Evolutionary conservation across 2,888 invertebrate genomes (phyloP).

Genomic region (Tuberolachnus salignus): DNA sequence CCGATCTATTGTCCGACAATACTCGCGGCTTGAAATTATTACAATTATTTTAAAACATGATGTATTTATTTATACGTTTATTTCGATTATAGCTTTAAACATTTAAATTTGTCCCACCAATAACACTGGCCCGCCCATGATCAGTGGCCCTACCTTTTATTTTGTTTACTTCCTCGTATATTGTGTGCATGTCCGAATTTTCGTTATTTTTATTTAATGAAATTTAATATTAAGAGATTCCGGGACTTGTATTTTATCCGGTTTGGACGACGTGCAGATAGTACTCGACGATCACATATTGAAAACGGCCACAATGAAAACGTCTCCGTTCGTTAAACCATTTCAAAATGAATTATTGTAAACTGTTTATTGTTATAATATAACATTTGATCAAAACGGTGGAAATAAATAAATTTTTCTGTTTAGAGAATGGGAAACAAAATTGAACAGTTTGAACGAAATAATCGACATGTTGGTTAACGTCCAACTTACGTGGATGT

Average conservation of each 20-base stretch:
- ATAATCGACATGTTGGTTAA: conserved; percentile 94
- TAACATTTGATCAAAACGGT: too few species aligned
- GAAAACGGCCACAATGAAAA: conserved; percentile 97
- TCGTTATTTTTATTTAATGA: conserved; percentile 58
- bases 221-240: conserved; percentile 72
- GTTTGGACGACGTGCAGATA: conserved; percentile 92
- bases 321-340: conserved; percentile 94
- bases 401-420: too few species aligned
- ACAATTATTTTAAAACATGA: too few species aligned
- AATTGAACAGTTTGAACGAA: conserved; percentile 83
- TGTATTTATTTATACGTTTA: too few species aligned
- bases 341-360: conserved; percentile 84
- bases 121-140: too few species aligned
- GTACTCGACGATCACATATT: conserved; percentile 93
- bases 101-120: too few species aligned
- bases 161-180: too few species aligned
- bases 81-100: too few species aligned
- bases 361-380: conserved; percentile 60
- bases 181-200: too few species aligned
- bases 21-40: too few species aligned
- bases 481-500: conserved; percentile 96
- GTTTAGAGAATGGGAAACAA: conserved; percentile 90
- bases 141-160: too few species aligned
- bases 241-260: conserved; percentile 86
- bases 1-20: too few species aligned